phyloP scores from a whole-genome alignment of 1,140 invertebrate genomes.

The Drosophila bipectinata region DNA sequence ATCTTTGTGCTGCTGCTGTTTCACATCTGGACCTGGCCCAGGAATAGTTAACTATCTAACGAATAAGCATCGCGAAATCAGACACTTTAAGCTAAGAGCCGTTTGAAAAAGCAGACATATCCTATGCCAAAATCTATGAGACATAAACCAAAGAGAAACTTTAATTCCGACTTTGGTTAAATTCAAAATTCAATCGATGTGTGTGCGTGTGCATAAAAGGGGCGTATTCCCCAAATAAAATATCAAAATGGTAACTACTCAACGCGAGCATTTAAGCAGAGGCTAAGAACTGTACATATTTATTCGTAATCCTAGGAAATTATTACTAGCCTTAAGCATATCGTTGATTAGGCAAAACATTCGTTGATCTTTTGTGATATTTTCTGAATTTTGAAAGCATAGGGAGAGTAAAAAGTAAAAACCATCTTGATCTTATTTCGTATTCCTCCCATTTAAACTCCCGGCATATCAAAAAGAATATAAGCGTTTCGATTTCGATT shows the following conservation, averaged over 20 bases:
- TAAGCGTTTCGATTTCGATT: conserved; percentile 74
- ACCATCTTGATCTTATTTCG: neutral
- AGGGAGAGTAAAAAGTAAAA: conserved; percentile 18
- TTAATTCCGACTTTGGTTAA: conserved; percentile 26
- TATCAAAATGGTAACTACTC: conserved; percentile 66
- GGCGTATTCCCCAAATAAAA: conserved; percentile 15
- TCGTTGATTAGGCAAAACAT: conserved; percentile 46
- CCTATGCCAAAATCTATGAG: conserved; percentile 79
- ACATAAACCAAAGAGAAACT: conserved; percentile 53
- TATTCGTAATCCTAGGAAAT: conserved; percentile 42
- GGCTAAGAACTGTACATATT: conserved; percentile 67
- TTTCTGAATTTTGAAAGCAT: conserved; percentile 40
- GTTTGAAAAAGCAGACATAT: conserved; percentile 63
- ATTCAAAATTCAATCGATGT: conserved; percentile 65
- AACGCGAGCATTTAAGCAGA: conserved; percentile 69
- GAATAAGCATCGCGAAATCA: conserved; percentile 11
- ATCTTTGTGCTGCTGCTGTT: conserved; percentile 44
- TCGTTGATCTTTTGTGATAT: conserved; percentile 54
- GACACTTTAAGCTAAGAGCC: conserved; percentile 17
- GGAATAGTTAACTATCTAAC: conserved; percentile 55
- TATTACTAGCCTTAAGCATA: conserved; percentile 14
- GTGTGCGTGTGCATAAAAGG: conserved; percentile 44
- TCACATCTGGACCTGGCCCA: conserved; percentile 46
- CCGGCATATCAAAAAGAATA: conserved; percentile 58
- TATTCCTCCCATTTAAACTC: conserved; percentile 21